These are phyloP conservation scores for Agapornis canus DNA, from an alignment of 2,797 vertebrate species.

Conservation along the genomic window DNA sequence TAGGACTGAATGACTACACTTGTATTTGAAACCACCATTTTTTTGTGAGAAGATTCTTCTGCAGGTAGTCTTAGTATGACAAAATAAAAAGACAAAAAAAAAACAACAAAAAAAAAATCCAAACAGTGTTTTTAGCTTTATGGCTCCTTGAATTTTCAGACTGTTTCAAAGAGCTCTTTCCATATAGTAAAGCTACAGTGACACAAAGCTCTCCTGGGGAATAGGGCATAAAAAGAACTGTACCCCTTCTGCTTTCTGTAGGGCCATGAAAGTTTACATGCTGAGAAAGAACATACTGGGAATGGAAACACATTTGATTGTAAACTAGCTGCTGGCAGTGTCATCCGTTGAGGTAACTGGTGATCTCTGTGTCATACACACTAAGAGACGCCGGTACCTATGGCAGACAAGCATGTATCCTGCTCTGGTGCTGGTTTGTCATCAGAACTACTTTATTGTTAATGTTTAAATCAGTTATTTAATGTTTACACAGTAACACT, in stretches of 20 bases:
- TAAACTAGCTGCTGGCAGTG: constrained; percentile 20
- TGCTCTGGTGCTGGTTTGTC: constrained; percentile 20
- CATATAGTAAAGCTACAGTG: constrained; percentile 5
- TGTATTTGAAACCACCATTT: constrained; percentile 49
- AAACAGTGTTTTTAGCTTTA: constrained; percentile 58
- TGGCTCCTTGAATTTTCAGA: constrained; percentile 57
- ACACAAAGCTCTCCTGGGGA: constrained; percentile 33
- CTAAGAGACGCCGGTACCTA: neutral
- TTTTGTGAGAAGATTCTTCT: constrained; percentile 50
- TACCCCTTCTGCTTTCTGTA: constrained; percentile 22
- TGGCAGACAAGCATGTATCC: neutral
- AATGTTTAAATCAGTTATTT: constrained; percentile 8
- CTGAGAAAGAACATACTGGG: constrained; percentile 4
- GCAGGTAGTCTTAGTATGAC: constrained; percentile 33
- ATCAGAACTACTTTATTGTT: constrained; percentile 41
- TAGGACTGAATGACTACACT: constrained; percentile 31
- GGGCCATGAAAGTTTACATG: constrained; percentile 16
- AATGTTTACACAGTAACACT: constrained; percentile 32
- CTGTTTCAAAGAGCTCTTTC: constrained; percentile 61
- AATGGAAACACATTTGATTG: neutral
- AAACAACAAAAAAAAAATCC: neutral
- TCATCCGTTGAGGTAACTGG: neutral
- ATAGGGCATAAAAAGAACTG: constrained; percentile 21
- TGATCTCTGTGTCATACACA: neutral
- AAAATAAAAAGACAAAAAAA: neutral